phyloP scores from a whole-genome alignment of 30 jellyfish, hydroid and myxozoan species.

The Rhopilema esculentum region DNA sequence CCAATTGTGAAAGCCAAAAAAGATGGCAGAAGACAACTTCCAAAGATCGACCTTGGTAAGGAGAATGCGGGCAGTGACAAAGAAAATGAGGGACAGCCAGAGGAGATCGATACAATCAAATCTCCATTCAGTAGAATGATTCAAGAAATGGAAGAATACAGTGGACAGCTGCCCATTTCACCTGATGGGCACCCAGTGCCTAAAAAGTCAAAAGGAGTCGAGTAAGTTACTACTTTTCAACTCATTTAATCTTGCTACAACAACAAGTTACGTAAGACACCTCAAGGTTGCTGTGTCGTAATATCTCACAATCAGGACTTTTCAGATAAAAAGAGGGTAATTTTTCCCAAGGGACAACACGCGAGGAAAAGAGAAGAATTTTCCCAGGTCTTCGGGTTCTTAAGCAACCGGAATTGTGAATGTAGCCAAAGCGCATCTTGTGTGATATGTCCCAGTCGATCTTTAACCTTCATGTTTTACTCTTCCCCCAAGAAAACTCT shows the following conservation, averaged over 20 bases:
- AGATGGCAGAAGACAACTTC: slow-evolving; percentile 53
- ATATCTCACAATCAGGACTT: no score
- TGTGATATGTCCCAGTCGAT: no score
- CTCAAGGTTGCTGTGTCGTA: no score
- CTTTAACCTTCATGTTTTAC: no score
- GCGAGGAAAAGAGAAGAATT: no score
- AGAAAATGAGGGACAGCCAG: background rate
- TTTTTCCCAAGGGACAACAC: no score
- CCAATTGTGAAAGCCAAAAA: slow-evolving; percentile 16
- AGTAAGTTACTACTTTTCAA: slow-evolving; percentile 10
- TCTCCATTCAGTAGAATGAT: slow-evolving; percentile 79
- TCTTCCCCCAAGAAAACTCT: no score
- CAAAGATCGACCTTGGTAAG: slow-evolving; percentile 24
- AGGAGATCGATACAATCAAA: background rate
- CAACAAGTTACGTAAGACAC: no score
- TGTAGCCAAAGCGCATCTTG: no score
- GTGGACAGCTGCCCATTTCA: slow-evolving; percentile 39
- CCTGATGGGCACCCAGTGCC: slow-evolving; percentile 50
- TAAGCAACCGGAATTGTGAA: no score
- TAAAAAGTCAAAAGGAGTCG: slow-evolving; percentile 53
- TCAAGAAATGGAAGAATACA: slow-evolving; percentile 78
- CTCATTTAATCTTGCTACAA: background rate
- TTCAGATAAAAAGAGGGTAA: no score
- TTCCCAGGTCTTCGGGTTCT: no score
- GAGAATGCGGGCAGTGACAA: slow-evolving; percentile 35